phyloP scores from a whole-genome alignment of 2,888 invertebrate genomes.

The Nemotelus nigrinus region DNA sequence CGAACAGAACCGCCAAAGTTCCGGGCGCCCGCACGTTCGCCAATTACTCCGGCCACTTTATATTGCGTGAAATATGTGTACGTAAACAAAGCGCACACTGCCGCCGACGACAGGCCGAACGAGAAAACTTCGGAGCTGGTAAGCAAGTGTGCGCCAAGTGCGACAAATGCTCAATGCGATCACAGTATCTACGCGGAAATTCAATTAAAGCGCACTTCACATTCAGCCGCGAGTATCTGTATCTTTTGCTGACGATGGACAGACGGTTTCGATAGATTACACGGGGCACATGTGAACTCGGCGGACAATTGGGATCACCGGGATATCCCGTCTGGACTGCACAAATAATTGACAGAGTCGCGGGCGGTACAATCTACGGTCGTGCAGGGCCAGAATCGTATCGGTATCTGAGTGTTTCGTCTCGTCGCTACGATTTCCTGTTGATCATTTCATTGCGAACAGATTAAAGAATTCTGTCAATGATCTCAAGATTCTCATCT shows the following conservation, averaged over 20 bases:
- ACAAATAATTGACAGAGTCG: background rate
- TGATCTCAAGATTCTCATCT: conserved; percentile 18
- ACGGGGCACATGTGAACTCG: background rate
- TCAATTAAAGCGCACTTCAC: background rate
- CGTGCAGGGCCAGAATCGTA: conserved; percentile 13
- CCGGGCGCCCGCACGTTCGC: background rate
- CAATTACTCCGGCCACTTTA: background rate
- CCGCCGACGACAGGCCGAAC: background rate
- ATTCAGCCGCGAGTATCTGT: background rate
- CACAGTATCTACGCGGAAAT: background rate
- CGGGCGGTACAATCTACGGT: conserved; percentile 2
- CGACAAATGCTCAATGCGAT: background rate
- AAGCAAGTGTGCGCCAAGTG: background rate
- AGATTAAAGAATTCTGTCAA: conserved; percentile 30
- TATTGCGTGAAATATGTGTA: conserved; percentile 7
- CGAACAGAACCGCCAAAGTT: conserved; percentile 17
- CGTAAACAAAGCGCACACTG: conserved; percentile 9
- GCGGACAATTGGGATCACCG: background rate
- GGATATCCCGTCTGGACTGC: background rate
- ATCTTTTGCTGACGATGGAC: too few species aligned
- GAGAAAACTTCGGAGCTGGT: background rate
- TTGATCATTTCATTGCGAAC: conserved; percentile 20
- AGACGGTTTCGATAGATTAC: background rate
- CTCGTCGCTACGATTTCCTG: conserved; percentile 27
- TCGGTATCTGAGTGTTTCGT: conserved; percentile 1